phyloP scores from a whole-genome alignment of 1,140 invertebrate genomes.

The Chrysopa pallens region DNA sequence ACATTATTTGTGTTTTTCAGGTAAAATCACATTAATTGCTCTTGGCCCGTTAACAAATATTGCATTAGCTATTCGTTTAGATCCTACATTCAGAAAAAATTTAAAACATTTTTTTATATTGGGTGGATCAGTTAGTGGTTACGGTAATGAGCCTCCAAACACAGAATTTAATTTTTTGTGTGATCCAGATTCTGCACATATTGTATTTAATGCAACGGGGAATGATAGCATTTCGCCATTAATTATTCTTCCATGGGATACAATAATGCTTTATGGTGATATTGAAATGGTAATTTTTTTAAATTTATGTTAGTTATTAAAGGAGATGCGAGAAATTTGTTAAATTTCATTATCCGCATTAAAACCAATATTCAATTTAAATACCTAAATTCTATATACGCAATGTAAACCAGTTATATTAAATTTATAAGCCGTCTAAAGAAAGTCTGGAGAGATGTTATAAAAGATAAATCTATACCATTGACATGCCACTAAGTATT shows the following conservation, averaged over 20 bases:
- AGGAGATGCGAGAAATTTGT: too few relatives aligned
- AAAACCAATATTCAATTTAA: too few relatives aligned
- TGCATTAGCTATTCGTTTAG: constrained; percentile 33
- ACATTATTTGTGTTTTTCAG: constrained; percentile 14
- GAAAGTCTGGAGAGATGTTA: too few relatives aligned
- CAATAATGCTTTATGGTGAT: constrained; percentile 1
- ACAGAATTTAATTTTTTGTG: constrained; percentile 47
- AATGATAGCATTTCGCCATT: constrained; percentile 7
- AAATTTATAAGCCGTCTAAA: too few relatives aligned
- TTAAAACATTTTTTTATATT: constrained; percentile 33
- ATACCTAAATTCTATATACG: too few relatives aligned
- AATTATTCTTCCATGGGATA: constrained; percentile 29
- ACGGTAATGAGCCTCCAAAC: constrained; percentile 29
- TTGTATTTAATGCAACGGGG: constrained; percentile 27
- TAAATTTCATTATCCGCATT: too few relatives aligned
- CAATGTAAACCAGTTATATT: too few relatives aligned
- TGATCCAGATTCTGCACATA: constrained; percentile 41
- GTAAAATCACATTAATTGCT: constrained; percentile 26
- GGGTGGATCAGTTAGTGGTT: constrained; percentile 31
- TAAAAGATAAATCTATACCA: too few relatives aligned
- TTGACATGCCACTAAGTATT: too few relatives aligned
- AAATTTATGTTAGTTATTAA: not conserved
- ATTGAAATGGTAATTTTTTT: not conserved
- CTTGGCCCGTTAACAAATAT: constrained; percentile 44
- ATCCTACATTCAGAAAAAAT: constrained; percentile 28